phyloP scores from a whole-genome alignment of 1,140 invertebrate genomes.

The Belonocnema kinseyi region DNA sequence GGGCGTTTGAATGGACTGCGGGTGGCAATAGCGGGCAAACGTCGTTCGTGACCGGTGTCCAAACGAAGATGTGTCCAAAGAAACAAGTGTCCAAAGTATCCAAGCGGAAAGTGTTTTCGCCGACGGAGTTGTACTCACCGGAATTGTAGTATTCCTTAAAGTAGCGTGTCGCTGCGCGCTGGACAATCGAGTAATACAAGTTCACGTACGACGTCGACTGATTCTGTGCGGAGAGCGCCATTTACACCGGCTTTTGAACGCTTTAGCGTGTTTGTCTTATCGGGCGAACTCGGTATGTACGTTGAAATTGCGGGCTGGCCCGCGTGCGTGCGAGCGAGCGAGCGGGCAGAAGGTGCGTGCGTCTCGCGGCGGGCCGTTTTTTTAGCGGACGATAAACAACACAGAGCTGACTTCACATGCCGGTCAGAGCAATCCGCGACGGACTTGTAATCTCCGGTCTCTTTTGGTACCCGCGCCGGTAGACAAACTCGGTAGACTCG shows the following conservation, averaged over 20 bases:
- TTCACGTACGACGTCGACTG: conserved; percentile 75
- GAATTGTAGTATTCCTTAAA: conserved; percentile 77
- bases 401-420: conserved; percentile 59
- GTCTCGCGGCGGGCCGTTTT: conserved; percentile 46
- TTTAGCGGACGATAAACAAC: conserved; percentile 47
- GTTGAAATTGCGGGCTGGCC: conserved; percentile 34
- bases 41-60: conserved; percentile 4
- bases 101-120: conserved; percentile 32
- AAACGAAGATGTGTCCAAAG: too few relatives aligned
- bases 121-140: conserved; percentile 68
- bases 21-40: conserved; percentile 36
- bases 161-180: conserved; percentile 74
- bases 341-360: conserved; percentile 47
- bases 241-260: conserved; percentile 67
- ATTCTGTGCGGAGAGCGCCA: conserved; percentile 76
- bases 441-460: conserved; percentile 62
- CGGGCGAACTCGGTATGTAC: conserved; percentile 20
- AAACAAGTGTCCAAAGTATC: background rate
- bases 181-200: conserved; percentile 76
- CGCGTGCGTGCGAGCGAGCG: conserved; percentile 43
- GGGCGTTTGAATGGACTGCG: conserved; percentile 37
- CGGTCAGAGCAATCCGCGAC: conserved; percentile 53
- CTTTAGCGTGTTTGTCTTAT: conserved; percentile 1
- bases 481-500: conserved; percentile 73
- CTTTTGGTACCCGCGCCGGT: conserved; percentile 72